Evolutionary conservation across 2,797 vertebrate genomes (phyloP), one percentile per base, ranked within the genome.

Genomic region (Danio tinwini): DNA sequence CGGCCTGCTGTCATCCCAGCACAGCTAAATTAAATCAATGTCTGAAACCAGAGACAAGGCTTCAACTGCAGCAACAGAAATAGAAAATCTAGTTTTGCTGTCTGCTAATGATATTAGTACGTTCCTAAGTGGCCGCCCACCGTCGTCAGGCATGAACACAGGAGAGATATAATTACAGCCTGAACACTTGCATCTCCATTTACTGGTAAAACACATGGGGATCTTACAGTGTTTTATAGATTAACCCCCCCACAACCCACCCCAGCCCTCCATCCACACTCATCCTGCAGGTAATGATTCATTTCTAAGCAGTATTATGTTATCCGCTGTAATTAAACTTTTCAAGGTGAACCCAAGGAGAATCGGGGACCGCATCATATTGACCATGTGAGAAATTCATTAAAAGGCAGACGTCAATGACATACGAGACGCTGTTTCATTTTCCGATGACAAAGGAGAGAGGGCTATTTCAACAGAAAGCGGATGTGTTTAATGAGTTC

Each of bases 51-150:
- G 94, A 96, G 92, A 91, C 88, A 87, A 86, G 80, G 87, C 91
- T 91, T 92, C 91, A 95, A 94, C 93, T 93, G 91, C 89, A 88
- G 76, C 86, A 91, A 93, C 94, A 94, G 94, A 95, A 96, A 94
- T 94, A 95, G 93, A 93, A 94, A 94, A 92, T 93, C 94, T 90
- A 85, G 82, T 94, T 92, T 92, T 90, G 90, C 92, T 91, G 87
- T 93, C 92, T 94, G 87, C 92, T 93, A 94, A 90, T 91, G 86
- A 93, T 88, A 92, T 96, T 96, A 95, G 92, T 89, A 90, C 80
- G 83, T 92, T 89, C 91, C 91, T 91, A 92, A 93, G 92, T 91
- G 92, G 86, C 91, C 79, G 86, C 89, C 88, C 86, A 90, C 90
- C 88, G 79, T 90, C 85, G 88, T 92, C 87, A 86, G 90, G 93